Conservation (phyloP, 2,113 vertebrate species). For the Epinephelus moara region DNA sequence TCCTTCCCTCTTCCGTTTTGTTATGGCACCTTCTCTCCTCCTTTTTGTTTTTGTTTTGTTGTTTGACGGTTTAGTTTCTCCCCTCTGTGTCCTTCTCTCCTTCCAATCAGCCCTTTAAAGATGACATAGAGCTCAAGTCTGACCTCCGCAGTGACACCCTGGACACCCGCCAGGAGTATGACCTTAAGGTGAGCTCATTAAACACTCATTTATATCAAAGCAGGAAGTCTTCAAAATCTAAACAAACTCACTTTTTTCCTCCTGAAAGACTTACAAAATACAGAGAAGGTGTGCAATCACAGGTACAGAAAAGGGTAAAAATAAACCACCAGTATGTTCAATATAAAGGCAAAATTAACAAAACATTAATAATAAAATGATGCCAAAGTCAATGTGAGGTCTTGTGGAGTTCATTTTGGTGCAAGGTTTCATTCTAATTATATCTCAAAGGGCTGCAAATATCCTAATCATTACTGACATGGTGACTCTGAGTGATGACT, state of each 20-base stretch:
- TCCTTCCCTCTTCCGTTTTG: slow-evolving; percentile 68
- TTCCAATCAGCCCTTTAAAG: slow-evolving; percentile 94
- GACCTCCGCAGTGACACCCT: slow-evolving; percentile 96
- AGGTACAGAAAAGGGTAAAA: neutral
- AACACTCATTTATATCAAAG: neutral
- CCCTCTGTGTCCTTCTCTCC: slow-evolving; percentile 87
- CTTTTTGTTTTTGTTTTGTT: slow-evolving; percentile 72
- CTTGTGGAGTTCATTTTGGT: slow-evolving; percentile 15
- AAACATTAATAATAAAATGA: neutral
- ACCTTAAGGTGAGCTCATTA: slow-evolving; percentile 90
- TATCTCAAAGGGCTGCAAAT: slow-evolving; percentile 31
- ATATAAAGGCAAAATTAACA: neutral
- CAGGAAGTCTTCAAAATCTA: neutral
- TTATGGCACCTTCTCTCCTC: slow-evolving; percentile 62
- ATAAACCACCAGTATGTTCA: neutral
- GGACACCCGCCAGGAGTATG: slow-evolving; percentile 96
- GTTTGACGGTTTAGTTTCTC: slow-evolving; percentile 88
- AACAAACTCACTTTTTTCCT: neutral
- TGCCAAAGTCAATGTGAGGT: slow-evolving; percentile 7
- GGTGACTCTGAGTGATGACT: slow-evolving; percentile 38
- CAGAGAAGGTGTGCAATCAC: neutral
- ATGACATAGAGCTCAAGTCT: slow-evolving; percentile 95
- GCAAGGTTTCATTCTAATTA: slow-evolving; percentile 40
- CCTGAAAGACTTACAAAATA: neutral
- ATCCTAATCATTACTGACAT: slow-evolving; percentile 44